A percentile compares a stretch with the other conserved stretches of the same genome.
phyloP scores from a whole-genome alignment of 2,888 invertebrate genomes.

The Papilio protenor region DNA sequence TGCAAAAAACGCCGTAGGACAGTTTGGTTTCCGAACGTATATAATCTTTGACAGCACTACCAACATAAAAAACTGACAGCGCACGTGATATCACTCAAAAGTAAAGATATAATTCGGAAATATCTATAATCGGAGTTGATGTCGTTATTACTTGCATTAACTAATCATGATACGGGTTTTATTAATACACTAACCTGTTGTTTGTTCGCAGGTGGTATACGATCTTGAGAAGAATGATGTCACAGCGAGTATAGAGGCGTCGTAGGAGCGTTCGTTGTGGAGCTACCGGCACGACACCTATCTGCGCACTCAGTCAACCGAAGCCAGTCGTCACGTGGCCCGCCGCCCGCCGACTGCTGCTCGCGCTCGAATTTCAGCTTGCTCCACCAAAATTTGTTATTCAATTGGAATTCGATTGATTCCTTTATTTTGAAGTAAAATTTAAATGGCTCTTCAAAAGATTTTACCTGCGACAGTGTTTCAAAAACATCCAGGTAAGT shows the following conservation, averaged over 20 bases:
- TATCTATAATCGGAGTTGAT: no score
- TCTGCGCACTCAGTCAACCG: slow-evolving; percentile 39
- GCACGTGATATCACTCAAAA: slow-evolving; percentile 45
- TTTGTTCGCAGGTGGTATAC: slow-evolving; percentile 46
- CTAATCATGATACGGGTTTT: slow-evolving; percentile 45
- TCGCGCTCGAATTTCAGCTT: slow-evolving; percentile 43
- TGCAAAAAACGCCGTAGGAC: background rate
- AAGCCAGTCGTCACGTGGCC: slow-evolving; percentile 60
- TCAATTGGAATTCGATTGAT: slow-evolving; percentile 40
- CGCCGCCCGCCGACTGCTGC: slow-evolving; percentile 57
- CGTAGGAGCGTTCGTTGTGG: slow-evolving; percentile 23
- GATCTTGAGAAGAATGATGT: slow-evolving; percentile 50
- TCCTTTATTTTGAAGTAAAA: slow-evolving; percentile 20
- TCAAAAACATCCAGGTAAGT: slow-evolving; percentile 19
- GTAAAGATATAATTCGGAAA: slow-evolving; percentile 38
- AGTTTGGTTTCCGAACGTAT: slow-evolving; percentile 14
- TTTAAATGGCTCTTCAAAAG: slow-evolving; percentile 28
- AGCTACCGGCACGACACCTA: slow-evolving; percentile 43
- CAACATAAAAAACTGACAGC: slow-evolving; percentile 47
- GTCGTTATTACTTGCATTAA: slow-evolving; percentile 44
- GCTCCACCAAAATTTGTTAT: slow-evolving; percentile 52
- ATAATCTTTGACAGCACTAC: slow-evolving; percentile 45
- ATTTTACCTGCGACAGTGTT: slow-evolving; percentile 22
- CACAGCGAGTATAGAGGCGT: slow-evolving; percentile 44
- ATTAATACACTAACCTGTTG: slow-evolving; percentile 53